Conservation (phyloP, 2,888 invertebrate genomes). For the Alloplasta piceator region DNA sequence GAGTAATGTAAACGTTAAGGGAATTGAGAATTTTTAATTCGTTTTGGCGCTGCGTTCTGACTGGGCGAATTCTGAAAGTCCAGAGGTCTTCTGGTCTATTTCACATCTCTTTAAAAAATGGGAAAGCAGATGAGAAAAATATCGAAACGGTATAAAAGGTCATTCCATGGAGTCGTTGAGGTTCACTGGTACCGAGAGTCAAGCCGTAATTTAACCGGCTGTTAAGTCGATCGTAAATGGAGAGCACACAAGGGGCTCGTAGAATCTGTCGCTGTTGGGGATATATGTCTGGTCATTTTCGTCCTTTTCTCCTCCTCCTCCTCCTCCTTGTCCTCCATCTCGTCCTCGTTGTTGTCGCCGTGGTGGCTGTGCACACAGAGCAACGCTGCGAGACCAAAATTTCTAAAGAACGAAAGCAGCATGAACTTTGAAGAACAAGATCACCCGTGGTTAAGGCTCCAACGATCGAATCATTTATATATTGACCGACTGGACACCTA, state of each 20-base stretch:
- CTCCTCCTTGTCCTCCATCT: neutral
- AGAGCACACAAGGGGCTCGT: slow-evolving; percentile 54
- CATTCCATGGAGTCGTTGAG: slow-evolving; percentile 57
- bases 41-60: too few relatives aligned
- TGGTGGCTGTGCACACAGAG: slow-evolving; percentile 16
- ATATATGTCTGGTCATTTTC: slow-evolving; percentile 15
- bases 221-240: slow-evolving; percentile 77
- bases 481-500: slow-evolving; percentile 29
- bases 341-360: slow-evolving; percentile 18
- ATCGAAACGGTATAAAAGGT: slow-evolving; percentile 52
- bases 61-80: too few relatives aligned
- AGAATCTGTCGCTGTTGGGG: slow-evolving; percentile 69
- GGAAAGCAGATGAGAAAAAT: slow-evolving; percentile 48
- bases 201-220: slow-evolving; percentile 76
- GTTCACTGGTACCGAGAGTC: slow-evolving; percentile 56
- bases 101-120: slow-evolving; percentile 2
- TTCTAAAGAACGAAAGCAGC: slow-evolving; percentile 63
- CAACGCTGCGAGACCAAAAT: slow-evolving; percentile 38
- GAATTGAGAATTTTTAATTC: too few relatives aligned
- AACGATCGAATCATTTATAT: slow-evolving; percentile 65
- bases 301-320: slow-evolving; percentile 17
- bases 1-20: too few relatives aligned
- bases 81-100: too few relatives aligned
- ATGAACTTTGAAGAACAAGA: slow-evolving; percentile 67
- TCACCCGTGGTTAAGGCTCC: slow-evolving; percentile 65